Percentiles rank a stretch among this genome's conserved stretches.
Evolutionary conservation across 2,888 invertebrate species (phyloP).

Genomic region (Habroteleia sp.): DNA sequence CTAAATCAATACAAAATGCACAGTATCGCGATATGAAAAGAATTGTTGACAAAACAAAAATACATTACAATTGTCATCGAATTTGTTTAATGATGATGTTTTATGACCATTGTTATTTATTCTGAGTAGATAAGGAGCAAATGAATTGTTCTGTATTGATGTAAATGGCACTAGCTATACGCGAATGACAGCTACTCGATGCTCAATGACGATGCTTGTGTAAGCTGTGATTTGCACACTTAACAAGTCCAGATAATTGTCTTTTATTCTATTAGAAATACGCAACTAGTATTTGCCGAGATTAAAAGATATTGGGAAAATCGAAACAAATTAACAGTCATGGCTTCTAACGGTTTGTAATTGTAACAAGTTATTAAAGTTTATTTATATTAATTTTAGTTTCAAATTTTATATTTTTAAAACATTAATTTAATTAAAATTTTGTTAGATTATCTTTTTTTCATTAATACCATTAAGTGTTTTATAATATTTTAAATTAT

Average conservation of each 20-base stretch:
- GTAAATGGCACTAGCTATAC: constrained; percentile 5
- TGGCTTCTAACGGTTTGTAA: constrained; percentile 77
- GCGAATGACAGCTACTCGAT: constrained; percentile 25
- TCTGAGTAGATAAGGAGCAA: constrained; percentile 16
- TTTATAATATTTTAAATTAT: too few relatives aligned
- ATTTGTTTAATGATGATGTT: constrained; percentile 2
- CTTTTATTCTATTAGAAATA: constrained; percentile 17
- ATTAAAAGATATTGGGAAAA: constrained; percentile 34
- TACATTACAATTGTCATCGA: constrained; percentile 11
- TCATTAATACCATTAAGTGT: too few relatives aligned
- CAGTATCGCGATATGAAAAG: constrained; percentile 17
- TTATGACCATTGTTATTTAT: background rate
- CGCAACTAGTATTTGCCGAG: background rate
- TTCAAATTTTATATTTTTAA: too few relatives aligned
- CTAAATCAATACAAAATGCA: constrained; percentile 47
- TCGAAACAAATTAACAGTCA: too few relatives aligned
- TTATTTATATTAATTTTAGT: constrained; percentile 5
- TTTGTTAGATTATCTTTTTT: too few relatives aligned
- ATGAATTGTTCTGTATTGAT: constrained; percentile 26
- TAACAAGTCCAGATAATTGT: constrained; percentile 15
- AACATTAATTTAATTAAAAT: too few relatives aligned
- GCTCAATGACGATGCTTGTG: constrained; percentile 27
- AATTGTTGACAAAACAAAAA: constrained; percentile 27
- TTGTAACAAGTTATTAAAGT: constrained; percentile 12
- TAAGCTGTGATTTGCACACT: constrained; percentile 19